Percentiles rank a stretch among this genome's conserved stretches.
Conservation (phyloP, 2,888 invertebrate species). For the Drosophila mimetica region DNA sequence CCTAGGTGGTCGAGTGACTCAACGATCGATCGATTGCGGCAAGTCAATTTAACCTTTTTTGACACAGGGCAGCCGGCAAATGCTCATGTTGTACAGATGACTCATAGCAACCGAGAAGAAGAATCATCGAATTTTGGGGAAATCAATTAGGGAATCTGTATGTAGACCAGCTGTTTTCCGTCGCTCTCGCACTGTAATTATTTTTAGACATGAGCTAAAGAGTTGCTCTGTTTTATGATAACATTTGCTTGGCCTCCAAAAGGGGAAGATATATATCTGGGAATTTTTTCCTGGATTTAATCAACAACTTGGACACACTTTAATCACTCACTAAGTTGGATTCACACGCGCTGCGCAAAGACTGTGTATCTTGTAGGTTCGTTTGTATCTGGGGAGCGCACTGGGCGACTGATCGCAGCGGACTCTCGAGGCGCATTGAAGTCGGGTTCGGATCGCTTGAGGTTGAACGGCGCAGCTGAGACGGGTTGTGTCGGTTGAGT, state of each 20-base stretch:
- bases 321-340: conserved; percentile 24
- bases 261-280: conserved; percentile 8
- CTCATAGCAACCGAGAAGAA: conserved; percentile 22
- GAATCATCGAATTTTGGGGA: conserved; percentile 21
- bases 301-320: conserved; percentile 3
- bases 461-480: conserved; percentile 29
- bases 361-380: conserved; percentile 27
- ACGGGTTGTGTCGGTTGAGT: conserved; percentile 26
- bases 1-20: conserved; percentile 34
- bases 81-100: conserved; percentile 24
- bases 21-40: conserved; percentile 34
- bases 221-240: not conserved
- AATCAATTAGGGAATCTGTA: conserved; percentile 20
- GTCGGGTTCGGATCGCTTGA: conserved; percentile 71
- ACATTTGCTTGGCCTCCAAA: conserved; percentile 24
- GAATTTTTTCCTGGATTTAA: conserved; percentile 17
- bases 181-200: conserved; percentile 55
- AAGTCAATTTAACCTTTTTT: conserved; percentile 49
- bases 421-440: conserved; percentile 75
- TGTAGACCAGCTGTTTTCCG: conserved; percentile 38
- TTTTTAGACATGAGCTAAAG: conserved; percentile 71
- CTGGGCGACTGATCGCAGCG: conserved; percentile 73
- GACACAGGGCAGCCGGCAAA: conserved; percentile 47
- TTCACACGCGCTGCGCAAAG: conserved; percentile 46
- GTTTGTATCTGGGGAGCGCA: conserved; percentile 46